A percentile compares a stretch with the other conserved stretches of the same genome.
Conservation (phyloP, 2,797 vertebrate species). For the Borostomias antarcticus region DNA sequence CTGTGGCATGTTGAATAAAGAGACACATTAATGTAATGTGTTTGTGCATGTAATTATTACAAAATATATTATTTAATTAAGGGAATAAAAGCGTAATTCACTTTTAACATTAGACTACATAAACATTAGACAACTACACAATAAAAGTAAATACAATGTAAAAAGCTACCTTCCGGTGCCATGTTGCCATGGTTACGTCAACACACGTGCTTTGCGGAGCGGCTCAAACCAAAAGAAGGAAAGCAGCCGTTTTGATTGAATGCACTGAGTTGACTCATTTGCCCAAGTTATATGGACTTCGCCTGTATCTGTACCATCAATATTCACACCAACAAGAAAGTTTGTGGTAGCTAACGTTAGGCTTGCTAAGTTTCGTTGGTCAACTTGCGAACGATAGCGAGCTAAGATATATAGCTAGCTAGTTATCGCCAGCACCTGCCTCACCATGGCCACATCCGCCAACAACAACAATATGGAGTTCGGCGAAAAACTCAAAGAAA, state of each 20-base stretch:
- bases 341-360: not conserved
- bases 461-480: slow-evolving; percentile 70
- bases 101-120: no score
- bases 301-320: no score
- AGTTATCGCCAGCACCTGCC: no score
- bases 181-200: slow-evolving; percentile 63
- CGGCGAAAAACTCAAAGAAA: slow-evolving; percentile 67
- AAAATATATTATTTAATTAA: not conserved
- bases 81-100: no score
- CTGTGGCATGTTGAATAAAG: not conserved
- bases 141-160: no score
- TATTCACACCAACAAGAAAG: not conserved
- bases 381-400: not conserved
- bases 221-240: no score
- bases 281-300: no score
- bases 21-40: not conserved
- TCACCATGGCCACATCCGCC: not conserved
- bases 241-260: no score
- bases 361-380: not conserved
- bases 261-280: no score
- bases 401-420: no score
- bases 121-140: not conserved
- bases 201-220: no score
- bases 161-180: no score
- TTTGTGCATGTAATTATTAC: not conserved